Evolutionary conservation across 2,797 vertebrate genomes (phyloP).

Genomic region (Babyrousa celebensis): DNA sequence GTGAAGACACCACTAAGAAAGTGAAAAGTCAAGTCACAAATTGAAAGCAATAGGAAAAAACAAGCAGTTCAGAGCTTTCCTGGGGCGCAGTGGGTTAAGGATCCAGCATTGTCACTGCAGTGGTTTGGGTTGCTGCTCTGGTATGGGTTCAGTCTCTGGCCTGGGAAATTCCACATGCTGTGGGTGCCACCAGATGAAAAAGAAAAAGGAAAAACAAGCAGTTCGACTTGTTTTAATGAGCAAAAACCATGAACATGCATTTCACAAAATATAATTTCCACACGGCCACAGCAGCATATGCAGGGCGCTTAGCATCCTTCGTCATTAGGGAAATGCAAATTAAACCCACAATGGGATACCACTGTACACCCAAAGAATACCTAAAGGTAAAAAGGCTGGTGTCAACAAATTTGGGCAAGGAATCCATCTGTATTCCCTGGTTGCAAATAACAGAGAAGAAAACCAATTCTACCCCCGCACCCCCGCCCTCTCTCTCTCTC

Average conservation of each 20-base stretch:
- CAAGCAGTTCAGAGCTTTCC: not conserved
- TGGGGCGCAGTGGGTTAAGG: too few species aligned
- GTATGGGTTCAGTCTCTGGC: too few species aligned
- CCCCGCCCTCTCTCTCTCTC: too few species aligned
- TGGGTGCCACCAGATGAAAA: too few species aligned
- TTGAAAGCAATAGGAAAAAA: not conserved
- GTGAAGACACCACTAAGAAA: not conserved
- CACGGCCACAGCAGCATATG: not conserved
- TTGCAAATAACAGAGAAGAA: not conserved
- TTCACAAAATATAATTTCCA: not conserved
- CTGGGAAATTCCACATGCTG: too few species aligned
- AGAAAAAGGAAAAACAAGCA: not conserved
- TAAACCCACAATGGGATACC: not conserved
- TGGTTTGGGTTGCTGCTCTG: too few species aligned
- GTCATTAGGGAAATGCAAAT: not conserved
- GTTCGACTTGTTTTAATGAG: not conserved
- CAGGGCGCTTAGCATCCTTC: not conserved
- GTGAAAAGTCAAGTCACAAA: not conserved
- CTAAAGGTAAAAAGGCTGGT: not conserved
- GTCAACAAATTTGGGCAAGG: not conserved
- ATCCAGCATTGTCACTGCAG: too few species aligned
- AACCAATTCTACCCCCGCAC: not conserved
- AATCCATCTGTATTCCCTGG: not conserved
- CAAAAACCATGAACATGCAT: not conserved
- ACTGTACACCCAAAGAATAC: not conserved